Evolutionary conservation across 2,888 invertebrate species (phyloP), one percentile per base, ranked within the genome.

Genomic region (Ophion ellenae): DNA sequence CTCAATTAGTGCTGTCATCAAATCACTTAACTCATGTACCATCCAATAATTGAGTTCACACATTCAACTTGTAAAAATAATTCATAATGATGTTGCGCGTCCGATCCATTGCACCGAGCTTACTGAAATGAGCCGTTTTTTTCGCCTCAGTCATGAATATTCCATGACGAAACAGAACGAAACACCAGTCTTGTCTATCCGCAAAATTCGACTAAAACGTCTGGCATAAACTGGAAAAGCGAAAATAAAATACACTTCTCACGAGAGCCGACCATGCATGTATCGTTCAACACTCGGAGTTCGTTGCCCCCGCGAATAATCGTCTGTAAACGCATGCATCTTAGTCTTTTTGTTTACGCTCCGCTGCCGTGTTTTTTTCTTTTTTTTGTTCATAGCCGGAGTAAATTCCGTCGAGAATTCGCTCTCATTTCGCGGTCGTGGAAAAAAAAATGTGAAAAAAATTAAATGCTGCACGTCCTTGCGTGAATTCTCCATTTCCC

Each of bases 381-480:
- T 82, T 79, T 71, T 70, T 57, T 57, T 74, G 14, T 57, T 36
- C 36, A 40, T 20, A 45, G 74, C 17, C 36, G 59, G 24, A 79
- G 75, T 82, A 61, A 79, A 86, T 86, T 83, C 75, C 70, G 36
- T 66, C 36, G 69, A 47, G 64, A 73, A 75, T 81, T 78, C 81
- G 81, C 81, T 83, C 81, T 81, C 59, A 74, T 83, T 78, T 47
- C 24, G 67, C 69, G 77, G 77, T 76, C 57, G 80, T 78, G 63
- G 61, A 81, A 81, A 59, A 74, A 79, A 70, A 63, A 70, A 45
- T 11, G 45, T 32, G 7, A 47, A 32, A 70, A n/a, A 86, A 78
- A 86, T 83, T 83, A 74, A 86, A 86, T 78, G 81, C 81, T 61
- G 45, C 61, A 71, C 70, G 81, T 74, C 71, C 83, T 81, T 75